Percentiles rank a stretch among this genome's conserved stretches.
phyloP scores from a whole-genome alignment of 2,797 vertebrate genomes.

The Enteromius afrohamiltoni region DNA sequence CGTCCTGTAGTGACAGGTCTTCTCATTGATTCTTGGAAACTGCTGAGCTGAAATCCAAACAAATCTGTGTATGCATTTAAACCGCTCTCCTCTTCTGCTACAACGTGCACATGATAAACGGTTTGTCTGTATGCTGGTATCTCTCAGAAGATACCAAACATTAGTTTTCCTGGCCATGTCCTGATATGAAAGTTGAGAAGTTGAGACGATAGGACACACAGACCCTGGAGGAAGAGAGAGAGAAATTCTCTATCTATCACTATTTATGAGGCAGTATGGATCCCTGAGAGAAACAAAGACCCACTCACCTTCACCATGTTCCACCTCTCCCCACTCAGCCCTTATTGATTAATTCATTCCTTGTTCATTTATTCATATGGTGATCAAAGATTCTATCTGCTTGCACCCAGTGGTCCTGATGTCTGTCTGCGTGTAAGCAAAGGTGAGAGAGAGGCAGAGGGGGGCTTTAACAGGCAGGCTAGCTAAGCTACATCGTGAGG shows the following conservation, averaged over 20 bases:
- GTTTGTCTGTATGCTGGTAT: not conserved
- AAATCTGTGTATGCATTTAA: constrained; percentile 56
- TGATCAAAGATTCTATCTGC: constrained; percentile 51
- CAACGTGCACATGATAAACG: constrained; percentile 13
- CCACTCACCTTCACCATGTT: constrained; percentile 51
- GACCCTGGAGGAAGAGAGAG: constrained; percentile 52
- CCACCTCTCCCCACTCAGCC: constrained; percentile 36
- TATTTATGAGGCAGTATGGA: constrained; percentile 61
- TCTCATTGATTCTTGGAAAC: constrained; percentile 34
- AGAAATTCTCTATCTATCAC: constrained; percentile 57
- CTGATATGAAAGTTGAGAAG: constrained; percentile 17
- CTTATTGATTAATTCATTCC: constrained; percentile 55
- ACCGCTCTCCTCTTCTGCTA: not conserved
- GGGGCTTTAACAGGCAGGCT: constrained; percentile 36
- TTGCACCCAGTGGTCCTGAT: constrained; percentile 38
- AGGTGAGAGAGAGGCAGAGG: constrained; percentile 11
- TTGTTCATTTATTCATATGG: constrained; percentile 55
- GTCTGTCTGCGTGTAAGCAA: constrained; percentile 41
- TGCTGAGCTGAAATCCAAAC: constrained; percentile 14
- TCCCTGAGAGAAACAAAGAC: constrained; percentile 47
- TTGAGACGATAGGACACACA: not conserved
- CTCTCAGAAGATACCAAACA: not conserved
- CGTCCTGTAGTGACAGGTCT: constrained; percentile 20
- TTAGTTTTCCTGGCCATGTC: constrained; percentile 6
- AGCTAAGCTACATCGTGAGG: constrained; percentile 31